Evolutionary conservation across 2,113 vertebrate species (phyloP), one percentile per base, ranked within the genome.

Genomic region (Collichthys lucidus): DNA sequence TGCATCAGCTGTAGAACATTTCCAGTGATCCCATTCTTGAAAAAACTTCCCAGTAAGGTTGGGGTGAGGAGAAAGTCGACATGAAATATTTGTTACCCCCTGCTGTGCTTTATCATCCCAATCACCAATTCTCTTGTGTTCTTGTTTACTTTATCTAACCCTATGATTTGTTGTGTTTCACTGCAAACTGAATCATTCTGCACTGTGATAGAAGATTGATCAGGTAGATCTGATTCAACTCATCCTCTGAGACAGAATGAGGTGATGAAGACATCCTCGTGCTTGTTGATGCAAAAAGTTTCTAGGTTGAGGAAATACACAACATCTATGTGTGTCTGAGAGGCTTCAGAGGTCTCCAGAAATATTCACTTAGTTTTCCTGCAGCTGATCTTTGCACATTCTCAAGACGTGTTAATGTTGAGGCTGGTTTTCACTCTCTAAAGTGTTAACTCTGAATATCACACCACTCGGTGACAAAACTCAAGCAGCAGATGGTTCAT

Each of bases 401-500:
- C 22, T 44, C 52, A 19, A 17, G 42, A 72, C 4, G 60, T 67
- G 74, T 61, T 74, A 67, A 83, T 2, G 46, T 26, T 17, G 65
- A 59, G 60, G 17, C 31, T 31, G 40, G 24, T 72, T 53, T 66
- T 66, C 74, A 16, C 47, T 20, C 67, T 20, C 61, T 46, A 15
- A 78, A 24, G 74, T 68, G 82, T 42, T 29, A 12, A 35, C 75
- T 84, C 69, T 26, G 22, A 22, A 49, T 68, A 57, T 68, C 62
- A 29, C 82, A 62, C 26, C 66, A 24, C 4, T 15, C 44, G 67
- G 67, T 56, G 67, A 64, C 40, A 24, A 44, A 64, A 19, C 56
- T 59, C 66, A 20, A 16, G 74, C 67, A 73, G 81, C 75, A 74
- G 76, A 74, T 63, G 82, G 70, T 74, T 63, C n/a, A 7, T 7